Conservation (phyloP, 2,797 vertebrate genomes). For the Xiphorhynchus erythropygius region DNA sequence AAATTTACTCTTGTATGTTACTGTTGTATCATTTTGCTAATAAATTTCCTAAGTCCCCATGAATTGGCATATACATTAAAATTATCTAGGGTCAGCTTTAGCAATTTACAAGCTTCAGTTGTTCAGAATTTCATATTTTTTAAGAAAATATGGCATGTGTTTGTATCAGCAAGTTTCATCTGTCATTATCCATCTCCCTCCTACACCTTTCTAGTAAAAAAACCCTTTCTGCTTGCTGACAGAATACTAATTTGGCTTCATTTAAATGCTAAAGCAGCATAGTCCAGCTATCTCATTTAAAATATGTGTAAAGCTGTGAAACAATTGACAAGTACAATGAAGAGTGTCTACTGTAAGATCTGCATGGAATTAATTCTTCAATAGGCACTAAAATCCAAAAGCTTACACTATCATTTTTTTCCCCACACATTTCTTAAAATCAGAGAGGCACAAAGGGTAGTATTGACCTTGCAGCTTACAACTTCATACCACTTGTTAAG, state of each 20-base stretch:
- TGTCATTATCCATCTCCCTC: constrained; percentile 50
- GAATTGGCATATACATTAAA: neutral
- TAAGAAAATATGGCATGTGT: constrained; percentile 42
- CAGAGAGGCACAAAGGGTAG: neutral
- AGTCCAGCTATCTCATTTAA: constrained; percentile 47
- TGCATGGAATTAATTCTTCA: constrained; percentile 6
- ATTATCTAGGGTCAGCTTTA: neutral
- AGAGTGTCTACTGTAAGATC: neutral
- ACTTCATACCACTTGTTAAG: neutral
- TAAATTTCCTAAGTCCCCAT: neutral
- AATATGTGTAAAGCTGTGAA: constrained; percentile 45
- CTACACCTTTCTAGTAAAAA: constrained; percentile 54
- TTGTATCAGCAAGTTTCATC: constrained; percentile 61
- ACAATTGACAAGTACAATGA: constrained; percentile 44
- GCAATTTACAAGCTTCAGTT: neutral
- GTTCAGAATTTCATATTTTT: constrained; percentile 41
- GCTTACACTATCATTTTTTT: neutral
- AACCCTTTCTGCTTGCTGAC: constrained; percentile 44
- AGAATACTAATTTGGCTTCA: constrained; percentile 67
- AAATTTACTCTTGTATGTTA: neutral
- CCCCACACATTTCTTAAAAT: neutral
- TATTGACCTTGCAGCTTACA: neutral
- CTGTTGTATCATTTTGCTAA: neutral
- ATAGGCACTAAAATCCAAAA: neutral
- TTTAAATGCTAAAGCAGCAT: constrained; percentile 56